phyloP scores from a whole-genome alignment of 2,797 vertebrate genomes.

The Epinephelus malabaricus region DNA sequence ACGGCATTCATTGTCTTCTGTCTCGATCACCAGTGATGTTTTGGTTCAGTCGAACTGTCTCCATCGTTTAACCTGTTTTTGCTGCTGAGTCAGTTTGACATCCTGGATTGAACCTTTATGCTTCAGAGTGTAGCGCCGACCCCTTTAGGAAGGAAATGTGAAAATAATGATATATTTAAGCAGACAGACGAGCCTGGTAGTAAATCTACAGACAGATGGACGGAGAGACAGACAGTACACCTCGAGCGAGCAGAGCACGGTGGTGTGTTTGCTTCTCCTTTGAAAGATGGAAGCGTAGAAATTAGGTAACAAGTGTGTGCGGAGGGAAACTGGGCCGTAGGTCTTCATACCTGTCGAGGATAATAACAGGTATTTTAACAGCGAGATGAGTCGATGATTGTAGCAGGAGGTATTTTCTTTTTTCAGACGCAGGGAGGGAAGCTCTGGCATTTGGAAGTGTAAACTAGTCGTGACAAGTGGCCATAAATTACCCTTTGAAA shows the following conservation, averaged over 20 bases:
- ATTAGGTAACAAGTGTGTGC: conserved; percentile 56
- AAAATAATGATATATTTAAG: conserved; percentile 73
- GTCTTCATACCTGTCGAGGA: conserved; percentile 69
- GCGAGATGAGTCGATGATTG: conserved; percentile 60
- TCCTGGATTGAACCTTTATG: background rate
- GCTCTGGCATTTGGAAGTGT: conserved; percentile 55
- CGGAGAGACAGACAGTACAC: conserved; percentile 6
- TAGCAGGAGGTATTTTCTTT: conserved; percentile 61
- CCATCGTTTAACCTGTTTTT: too few species aligned
- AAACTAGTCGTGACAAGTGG: conserved; percentile 73
- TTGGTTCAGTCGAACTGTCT: too few species aligned
- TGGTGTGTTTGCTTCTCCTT: conserved; percentile 55
- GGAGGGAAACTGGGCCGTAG: conserved; percentile 48
- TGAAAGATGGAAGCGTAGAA: conserved; percentile 44
- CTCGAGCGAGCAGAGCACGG: conserved; percentile 43
- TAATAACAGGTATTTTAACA: conserved; percentile 78
- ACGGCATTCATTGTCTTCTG: too few species aligned
- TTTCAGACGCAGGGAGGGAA: conserved; percentile 21
- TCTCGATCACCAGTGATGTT: too few species aligned
- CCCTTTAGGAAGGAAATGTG: conserved; percentile 60
- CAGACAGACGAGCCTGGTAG: conserved; percentile 46
- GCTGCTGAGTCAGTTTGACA: too few species aligned
- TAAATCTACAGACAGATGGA: conserved; percentile 46
- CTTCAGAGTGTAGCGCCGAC: conserved; percentile 6
- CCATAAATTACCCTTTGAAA: conserved; percentile 61